Evolutionary conservation across 1,140 invertebrate species (phyloP).

Genomic region (Caenorhabditis inopinata): DNA sequence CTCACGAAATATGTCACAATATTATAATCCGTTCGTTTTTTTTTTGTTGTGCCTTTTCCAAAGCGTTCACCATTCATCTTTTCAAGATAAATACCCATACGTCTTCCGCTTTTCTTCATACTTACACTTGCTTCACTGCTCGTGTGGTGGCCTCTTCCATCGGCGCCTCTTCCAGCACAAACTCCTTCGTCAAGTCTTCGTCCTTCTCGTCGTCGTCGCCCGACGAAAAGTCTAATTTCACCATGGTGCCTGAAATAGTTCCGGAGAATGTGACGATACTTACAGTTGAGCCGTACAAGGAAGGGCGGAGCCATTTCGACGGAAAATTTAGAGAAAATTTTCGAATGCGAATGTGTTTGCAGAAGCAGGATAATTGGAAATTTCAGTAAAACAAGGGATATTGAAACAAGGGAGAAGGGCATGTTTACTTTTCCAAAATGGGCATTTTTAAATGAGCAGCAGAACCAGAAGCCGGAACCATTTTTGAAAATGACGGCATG

Average conservation of each 20-base stretch:
- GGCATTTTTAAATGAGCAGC: background rate
- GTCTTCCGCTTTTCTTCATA: background rate
- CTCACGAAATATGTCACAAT: no score
- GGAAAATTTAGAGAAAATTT: background rate
- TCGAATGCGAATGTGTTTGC: slow-evolving; percentile 15
- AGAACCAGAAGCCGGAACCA: no score
- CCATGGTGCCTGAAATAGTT: slow-evolving; percentile 25
- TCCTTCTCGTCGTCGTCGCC: background rate
- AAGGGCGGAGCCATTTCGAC: background rate
- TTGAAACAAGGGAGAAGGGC: no score
- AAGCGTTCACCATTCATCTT: background rate
- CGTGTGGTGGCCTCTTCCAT: background rate
- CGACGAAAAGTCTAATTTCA: slow-evolving; percentile 30
- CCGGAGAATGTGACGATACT: no score
- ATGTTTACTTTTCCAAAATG: slow-evolving; percentile 24
- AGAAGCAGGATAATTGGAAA: slow-evolving; percentile 24
- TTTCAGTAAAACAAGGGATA: background rate
- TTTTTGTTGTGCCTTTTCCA: background rate
- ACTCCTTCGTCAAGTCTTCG: slow-evolving; percentile 21
- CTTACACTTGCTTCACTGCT: slow-evolving; percentile 32
- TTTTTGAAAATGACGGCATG: no score
- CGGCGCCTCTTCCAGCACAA: background rate
- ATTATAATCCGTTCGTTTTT: background rate
- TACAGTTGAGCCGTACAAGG: no score
- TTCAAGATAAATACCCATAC: background rate